phyloP scores from a whole-genome alignment of 2,888 invertebrate species.

The Eupithecia exiguata region DNA sequence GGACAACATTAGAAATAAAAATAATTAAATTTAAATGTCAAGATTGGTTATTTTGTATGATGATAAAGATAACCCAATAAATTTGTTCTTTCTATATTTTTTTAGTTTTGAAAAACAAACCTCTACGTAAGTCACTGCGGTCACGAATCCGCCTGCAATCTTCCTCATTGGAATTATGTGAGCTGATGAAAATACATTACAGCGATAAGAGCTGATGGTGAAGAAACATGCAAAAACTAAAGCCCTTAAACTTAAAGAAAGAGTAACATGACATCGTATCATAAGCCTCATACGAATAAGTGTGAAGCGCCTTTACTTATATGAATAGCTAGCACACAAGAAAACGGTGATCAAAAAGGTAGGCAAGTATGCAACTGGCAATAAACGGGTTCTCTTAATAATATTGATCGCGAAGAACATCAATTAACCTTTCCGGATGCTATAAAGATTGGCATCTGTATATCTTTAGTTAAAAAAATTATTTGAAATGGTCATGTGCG shows the following conservation, averaged over 20 bases:
- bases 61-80: too few species aligned
- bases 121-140: too few species aligned
- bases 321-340: background rate
- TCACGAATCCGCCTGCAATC: too few species aligned
- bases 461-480: background rate
- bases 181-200: background rate
- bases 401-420: background rate
- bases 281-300: background rate
- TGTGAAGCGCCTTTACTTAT: background rate
- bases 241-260: background rate
- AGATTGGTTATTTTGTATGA: too few species aligned
- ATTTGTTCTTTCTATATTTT: too few species aligned
- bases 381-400: background rate
- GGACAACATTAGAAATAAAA: too few species aligned
- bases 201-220: background rate
- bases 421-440: conserved; percentile 1
- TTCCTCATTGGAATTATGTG: too few species aligned
- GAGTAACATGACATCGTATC: background rate
- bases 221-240: background rate
- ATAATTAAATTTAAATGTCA: too few species aligned
- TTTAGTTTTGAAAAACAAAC: too few species aligned
- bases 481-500: background rate
- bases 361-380: background rate
- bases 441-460: conserved; percentile 1
- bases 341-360: background rate